These are phyloP conservation scores for Drosophila grimshawi DNA, from an alignment of 1,140 invertebrate genomes.

Conservation along the genomic window DNA sequence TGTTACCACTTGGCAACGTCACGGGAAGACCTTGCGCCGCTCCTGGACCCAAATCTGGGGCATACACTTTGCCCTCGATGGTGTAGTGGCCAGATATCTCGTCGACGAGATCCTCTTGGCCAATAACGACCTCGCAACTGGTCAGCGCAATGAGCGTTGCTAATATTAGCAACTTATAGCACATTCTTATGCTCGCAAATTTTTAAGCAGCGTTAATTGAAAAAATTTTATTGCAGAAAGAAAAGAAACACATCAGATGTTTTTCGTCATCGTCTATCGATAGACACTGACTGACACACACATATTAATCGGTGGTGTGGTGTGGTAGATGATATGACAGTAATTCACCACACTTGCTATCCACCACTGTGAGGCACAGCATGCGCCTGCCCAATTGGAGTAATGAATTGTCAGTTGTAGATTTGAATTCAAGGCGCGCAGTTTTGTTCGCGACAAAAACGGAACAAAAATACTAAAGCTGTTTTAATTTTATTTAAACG, in stretches of 20 bases:
- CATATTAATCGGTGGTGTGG: slow-evolving; percentile 9
- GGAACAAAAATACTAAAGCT: slow-evolving; percentile 8
- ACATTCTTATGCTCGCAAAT: slow-evolving; percentile 50
- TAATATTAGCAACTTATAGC: slow-evolving; percentile 49
- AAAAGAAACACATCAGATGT: slow-evolving; percentile 47
- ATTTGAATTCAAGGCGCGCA: slow-evolving; percentile 45
- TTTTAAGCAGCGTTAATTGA: slow-evolving; percentile 38
- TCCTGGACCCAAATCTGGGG: slow-evolving; percentile 85
- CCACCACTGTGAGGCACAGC: slow-evolving; percentile 29
- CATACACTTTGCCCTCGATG: slow-evolving; percentile 93
- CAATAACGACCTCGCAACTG: slow-evolving; percentile 50
- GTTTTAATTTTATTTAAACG: slow-evolving; percentile 38
- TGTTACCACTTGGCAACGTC: slow-evolving; percentile 84
- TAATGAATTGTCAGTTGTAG: slow-evolving; percentile 35
- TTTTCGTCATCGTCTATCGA: slow-evolving; percentile 36
- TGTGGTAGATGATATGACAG: neutral
- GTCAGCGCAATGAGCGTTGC: slow-evolving; percentile 38
- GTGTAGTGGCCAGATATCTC: slow-evolving; percentile 74
- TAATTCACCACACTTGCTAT: slow-evolving; percentile 15
- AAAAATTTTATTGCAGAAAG: slow-evolving; percentile 30
- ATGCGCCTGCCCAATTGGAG: slow-evolving; percentile 47
- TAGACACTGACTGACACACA: slow-evolving; percentile 3
- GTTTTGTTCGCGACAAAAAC: slow-evolving; percentile 21
- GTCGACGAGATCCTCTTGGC: slow-evolving; percentile 70
- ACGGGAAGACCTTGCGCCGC: slow-evolving; percentile 76